A percentile compares a stretch with the other conserved stretches of the same genome.
phyloP scores from a whole-genome alignment of 2,113 vertebrate species.

The Lophius piscatorius region DNA sequence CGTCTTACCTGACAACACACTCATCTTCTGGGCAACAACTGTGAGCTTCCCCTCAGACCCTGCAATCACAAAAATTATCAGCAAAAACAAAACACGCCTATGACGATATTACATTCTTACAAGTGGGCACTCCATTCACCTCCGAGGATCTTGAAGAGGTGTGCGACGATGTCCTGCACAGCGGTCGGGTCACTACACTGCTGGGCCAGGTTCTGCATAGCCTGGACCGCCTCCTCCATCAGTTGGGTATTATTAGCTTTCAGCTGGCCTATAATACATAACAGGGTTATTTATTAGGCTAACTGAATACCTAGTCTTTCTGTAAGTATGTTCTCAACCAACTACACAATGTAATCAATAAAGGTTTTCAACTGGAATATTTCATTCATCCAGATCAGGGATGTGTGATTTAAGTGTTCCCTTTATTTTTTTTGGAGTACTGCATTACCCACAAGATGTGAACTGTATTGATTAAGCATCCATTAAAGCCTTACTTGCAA shows the following conservation, averaged over 20 bases:
- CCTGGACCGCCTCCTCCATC: slow-evolving; percentile 91
- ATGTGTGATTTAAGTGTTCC: too few species aligned
- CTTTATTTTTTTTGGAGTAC: too few species aligned
- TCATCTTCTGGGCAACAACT: slow-evolving; percentile 93
- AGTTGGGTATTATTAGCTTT: slow-evolving; percentile 93
- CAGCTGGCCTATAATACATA: slow-evolving; percentile 86
- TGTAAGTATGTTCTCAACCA: background rate
- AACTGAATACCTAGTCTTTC: background rate
- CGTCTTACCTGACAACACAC: slow-evolving; percentile 91
- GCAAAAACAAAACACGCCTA: background rate
- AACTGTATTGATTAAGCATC: background rate
- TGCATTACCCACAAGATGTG: background rate
- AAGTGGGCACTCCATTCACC: slow-evolving; percentile 75
- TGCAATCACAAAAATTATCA: slow-evolving; percentile 52
- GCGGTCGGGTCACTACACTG: slow-evolving; percentile 91
- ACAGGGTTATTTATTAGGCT: background rate
- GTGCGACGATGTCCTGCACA: slow-evolving; percentile 86
- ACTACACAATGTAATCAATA: too few species aligned
- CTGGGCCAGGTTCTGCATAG: slow-evolving; percentile 88
- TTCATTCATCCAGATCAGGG: too few species aligned
- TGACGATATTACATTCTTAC: background rate
- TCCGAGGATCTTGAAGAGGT: slow-evolving; percentile 92
- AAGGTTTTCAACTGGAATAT: too few species aligned
- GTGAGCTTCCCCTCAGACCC: slow-evolving; percentile 97
- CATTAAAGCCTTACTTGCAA: slow-evolving; percentile 83